Evolutionary conservation across 2,888 invertebrate species (phyloP), one percentile per base, ranked within the genome.

Genomic region (Metellina segmentata): DNA sequence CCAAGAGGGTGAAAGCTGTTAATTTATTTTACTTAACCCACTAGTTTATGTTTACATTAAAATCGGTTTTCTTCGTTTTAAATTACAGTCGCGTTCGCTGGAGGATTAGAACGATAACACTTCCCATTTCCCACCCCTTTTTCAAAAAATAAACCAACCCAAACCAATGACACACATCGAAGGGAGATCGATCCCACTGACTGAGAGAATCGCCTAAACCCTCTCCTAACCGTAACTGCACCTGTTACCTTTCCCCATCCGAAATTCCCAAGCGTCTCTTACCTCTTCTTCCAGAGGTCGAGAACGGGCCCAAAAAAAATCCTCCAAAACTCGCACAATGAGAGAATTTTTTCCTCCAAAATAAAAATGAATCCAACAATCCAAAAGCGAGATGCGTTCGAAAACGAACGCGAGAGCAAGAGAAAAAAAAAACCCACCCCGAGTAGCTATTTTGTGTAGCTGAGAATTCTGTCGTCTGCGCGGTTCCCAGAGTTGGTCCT

Each of bases 401-500:
- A 53, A 75, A 87, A 69, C 52, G 83, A 85, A 48, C 52, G 16
- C 13, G 11, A 51, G 11, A 81, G 13, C 53, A 48, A 61, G 69
- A 48, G 53, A 20, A 71, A 51, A 75, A 49, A 72, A 74, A 72
- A 16, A 9, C n/a, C 19, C 9, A 20, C 34, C 34, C n/a, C 75
- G 48, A 82, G 51, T 77, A 83, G 51, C 83, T 79, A 78, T 91
- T 87, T 87, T 83, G 82, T 82, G 71, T 83, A 91, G 87, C 91
- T 91, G 91, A 91, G 91, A 91, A 91, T 87, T 87, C 91, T 78
- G 13, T 75, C 52, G 16, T 19, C 34, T 69, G 78, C 82, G 87
- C 83, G 78, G 82, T 91, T 91, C 91, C 91, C 91, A 91, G 81
- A 91, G 83, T 19, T 83, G 71, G 52, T 19, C 72, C 11, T 34